Conservation (phyloP, 2,797 vertebrate species). For the Nannoperca obscura region DNA sequence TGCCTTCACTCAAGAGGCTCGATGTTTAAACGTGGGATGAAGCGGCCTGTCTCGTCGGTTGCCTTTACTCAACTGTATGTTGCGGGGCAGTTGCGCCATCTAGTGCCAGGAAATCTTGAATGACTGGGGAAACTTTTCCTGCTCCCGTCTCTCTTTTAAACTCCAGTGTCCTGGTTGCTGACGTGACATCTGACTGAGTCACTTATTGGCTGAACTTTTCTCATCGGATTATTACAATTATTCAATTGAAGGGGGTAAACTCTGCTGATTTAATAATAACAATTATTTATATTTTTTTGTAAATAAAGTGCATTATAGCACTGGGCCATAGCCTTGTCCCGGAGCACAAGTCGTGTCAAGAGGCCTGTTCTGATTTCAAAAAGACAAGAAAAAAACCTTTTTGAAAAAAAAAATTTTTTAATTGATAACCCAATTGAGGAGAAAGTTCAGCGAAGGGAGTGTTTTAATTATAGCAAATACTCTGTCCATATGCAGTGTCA, state of each 20-base stretch:
- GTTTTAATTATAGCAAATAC: background rate
- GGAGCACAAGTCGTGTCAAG: too few species aligned
- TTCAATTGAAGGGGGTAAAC: accelerated
- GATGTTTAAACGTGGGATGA: background rate
- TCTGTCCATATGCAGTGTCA: background rate
- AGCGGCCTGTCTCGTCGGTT: constrained; percentile 17
- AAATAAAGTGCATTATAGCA: background rate
- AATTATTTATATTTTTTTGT: background rate
- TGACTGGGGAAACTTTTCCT: too few species aligned
- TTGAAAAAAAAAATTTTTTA: too few species aligned
- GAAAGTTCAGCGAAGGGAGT: too few species aligned
- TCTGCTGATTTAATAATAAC: background rate
- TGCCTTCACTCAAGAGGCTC: background rate
- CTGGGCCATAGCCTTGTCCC: too few species aligned
- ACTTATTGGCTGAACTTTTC: background rate
- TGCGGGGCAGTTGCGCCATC: constrained; percentile 60
- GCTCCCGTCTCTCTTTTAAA: background rate
- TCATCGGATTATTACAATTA: background rate
- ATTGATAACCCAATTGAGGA: too few species aligned
- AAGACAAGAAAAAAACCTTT: too few species aligned
- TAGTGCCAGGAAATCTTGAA: constrained; percentile 15
- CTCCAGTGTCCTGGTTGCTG: background rate
- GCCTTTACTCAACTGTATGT: background rate
- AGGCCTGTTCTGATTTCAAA: too few species aligned
- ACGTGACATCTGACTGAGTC: background rate